Percentiles rank a stretch among this genome's conserved stretches.
phyloP scores from a whole-genome alignment of 2,113 vertebrate species.

The Canis aureus region DNA sequence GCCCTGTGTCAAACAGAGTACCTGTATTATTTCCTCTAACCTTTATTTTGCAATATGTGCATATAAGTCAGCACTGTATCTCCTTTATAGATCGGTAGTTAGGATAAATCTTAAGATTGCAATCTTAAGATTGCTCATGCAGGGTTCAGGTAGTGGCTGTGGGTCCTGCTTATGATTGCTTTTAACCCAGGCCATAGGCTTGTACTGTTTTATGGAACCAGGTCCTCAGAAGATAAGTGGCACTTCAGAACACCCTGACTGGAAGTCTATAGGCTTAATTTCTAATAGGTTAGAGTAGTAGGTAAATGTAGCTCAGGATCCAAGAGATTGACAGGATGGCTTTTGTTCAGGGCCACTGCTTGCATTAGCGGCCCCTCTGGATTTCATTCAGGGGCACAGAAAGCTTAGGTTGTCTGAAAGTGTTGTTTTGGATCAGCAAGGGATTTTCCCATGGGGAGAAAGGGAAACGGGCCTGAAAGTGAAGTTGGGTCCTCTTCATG shows the following conservation, averaged over 20 bases:
- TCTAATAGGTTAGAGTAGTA: background rate
- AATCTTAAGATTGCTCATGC: background rate
- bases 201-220: background rate
- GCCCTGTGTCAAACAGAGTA: background rate
- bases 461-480: background rate
- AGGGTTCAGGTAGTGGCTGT: background rate
- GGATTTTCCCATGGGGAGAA: background rate
- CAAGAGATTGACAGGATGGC: background rate
- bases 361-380: background rate
- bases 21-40: background rate
- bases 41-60: background rate
- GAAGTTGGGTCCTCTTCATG: background rate
- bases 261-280: background rate
- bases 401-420: background rate
- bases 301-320: background rate
- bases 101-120: background rate
- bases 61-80: background rate
- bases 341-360: background rate
- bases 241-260: background rate
- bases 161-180: background rate
- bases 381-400: background rate
- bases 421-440: background rate
- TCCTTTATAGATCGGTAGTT: background rate
- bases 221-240: background rate
- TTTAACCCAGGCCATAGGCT: background rate